phyloP scores from a whole-genome alignment of 2,113 vertebrate species.

The Neogobius melanostomus region DNA sequence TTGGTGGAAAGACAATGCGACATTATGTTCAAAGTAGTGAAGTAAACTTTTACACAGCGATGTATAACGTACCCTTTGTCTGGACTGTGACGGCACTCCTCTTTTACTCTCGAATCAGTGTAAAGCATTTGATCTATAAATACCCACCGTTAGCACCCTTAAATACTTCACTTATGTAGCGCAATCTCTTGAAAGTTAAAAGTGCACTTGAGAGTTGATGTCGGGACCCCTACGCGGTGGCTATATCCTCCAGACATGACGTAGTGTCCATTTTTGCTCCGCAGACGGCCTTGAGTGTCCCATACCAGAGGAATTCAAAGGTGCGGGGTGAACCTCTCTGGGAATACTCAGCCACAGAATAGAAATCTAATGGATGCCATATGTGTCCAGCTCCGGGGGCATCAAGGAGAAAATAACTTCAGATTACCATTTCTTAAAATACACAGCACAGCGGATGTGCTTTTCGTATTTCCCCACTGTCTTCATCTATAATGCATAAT shows the following conservation, averaged over 20 bases:
- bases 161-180: not conserved
- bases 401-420: slow-evolving; percentile 30
- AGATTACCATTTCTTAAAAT: slow-evolving; percentile 42
- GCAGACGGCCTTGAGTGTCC: slow-evolving; percentile 18
- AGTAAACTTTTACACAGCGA: not conserved
- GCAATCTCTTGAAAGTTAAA: not conserved
- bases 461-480: slow-evolving; percentile 30
- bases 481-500: slow-evolving; percentile 26
- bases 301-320: slow-evolving; percentile 35
- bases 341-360: slow-evolving; percentile 35
- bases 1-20: not conserved
- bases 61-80: not conserved
- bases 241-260: slow-evolving; percentile 5
- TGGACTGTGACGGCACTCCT: no score
- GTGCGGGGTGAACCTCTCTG: slow-evolving; percentile 36
- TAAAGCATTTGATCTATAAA: slow-evolving; percentile 1
- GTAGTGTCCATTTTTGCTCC: slow-evolving; percentile 9
- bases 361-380: slow-evolving; percentile 59
- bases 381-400: slow-evolving; percentile 54
- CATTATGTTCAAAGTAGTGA: not conserved
- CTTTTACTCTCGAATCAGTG: not conserved
- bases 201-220: not conserved
- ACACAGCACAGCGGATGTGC: not conserved
- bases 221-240: not conserved
- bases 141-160: not conserved